phyloP scores from a whole-genome alignment of 2,797 vertebrate genomes.

The Pelobates cultripes region DNA sequence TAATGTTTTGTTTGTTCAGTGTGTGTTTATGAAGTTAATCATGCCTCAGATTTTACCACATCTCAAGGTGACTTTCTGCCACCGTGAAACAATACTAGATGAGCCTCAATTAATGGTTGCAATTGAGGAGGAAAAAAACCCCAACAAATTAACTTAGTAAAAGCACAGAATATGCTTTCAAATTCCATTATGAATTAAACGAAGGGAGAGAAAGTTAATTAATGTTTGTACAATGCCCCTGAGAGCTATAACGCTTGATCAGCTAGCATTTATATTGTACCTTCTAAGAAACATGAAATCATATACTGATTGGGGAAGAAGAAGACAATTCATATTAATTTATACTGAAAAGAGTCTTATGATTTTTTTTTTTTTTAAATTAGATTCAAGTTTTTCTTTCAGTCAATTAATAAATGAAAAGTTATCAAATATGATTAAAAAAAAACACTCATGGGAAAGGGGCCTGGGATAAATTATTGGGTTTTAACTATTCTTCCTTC shows the following conservation, averaged over 20 bases:
- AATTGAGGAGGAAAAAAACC: constrained; percentile 1
- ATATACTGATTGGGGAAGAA: neutral
- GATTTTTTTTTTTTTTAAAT: neutral
- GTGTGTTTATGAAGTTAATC: neutral
- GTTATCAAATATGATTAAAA: no score
- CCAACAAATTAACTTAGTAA: neutral
- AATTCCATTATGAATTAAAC: constrained; percentile 39
- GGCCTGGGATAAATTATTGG: no score
- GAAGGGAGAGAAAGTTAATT: constrained; percentile 34
- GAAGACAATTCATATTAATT: neutral
- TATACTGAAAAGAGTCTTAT: neutral
- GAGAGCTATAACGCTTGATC: constrained; percentile 2
- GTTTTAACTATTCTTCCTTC: no score
- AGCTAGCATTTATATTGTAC: constrained; percentile 12
- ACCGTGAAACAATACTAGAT: neutral
- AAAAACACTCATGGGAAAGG: no score
- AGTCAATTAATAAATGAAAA: no score
- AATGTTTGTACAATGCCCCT: constrained; percentile 25
- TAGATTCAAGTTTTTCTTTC: no score
- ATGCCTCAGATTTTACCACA: neutral
- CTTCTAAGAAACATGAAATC: constrained; percentile 28
- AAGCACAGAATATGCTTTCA: constrained; percentile 6
- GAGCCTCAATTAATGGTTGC: constrained; percentile 9
- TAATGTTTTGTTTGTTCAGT: neutral
- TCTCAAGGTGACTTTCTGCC: constrained; percentile 4